A percentile compares a stretch with the other conserved stretches of the same genome.
These are phyloP conservation scores for Turritopsis dohrnii DNA, from an alignment of 30 jellyfish, hydroid and myxozoan species.

Conservation along the genomic window DNA sequence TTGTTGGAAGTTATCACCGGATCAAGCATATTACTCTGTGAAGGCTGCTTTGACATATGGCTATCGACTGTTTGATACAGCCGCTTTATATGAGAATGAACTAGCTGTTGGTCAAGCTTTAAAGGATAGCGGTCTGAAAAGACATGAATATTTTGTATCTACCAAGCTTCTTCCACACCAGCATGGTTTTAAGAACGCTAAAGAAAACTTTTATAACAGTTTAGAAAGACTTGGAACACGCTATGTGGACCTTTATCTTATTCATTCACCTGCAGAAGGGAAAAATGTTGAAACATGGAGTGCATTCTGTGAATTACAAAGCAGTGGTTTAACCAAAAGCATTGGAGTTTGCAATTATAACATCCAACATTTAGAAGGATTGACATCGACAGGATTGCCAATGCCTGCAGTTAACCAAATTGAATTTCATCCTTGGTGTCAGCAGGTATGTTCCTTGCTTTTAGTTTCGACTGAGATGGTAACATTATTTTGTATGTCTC, in stretches of 20 bases:
- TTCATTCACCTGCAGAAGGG: slow-evolving; percentile 68
- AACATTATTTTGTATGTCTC: background rate
- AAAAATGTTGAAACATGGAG: slow-evolving; percentile 73
- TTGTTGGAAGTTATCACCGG: slow-evolving; percentile 39
- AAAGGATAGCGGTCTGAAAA: slow-evolving; percentile 41
- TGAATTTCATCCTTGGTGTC: slow-evolving; percentile 91
- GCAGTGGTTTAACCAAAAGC: slow-evolving; percentile 68
- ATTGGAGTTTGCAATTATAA: slow-evolving; percentile 92
- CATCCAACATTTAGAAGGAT: slow-evolving; percentile 61
- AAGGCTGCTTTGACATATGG: slow-evolving; percentile 61
- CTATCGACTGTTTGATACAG: slow-evolving; percentile 86
- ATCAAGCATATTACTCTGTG: slow-evolving; percentile 32
- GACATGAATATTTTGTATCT: slow-evolving; percentile 77
- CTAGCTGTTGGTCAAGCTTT: slow-evolving; percentile 75
- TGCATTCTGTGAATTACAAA: slow-evolving; percentile 62
- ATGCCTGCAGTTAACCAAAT: slow-evolving; percentile 87
- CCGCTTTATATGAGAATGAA: slow-evolving; percentile 72
- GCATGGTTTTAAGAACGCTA: slow-evolving; percentile 61
- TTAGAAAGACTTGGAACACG: slow-evolving; percentile 49
- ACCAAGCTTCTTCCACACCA: slow-evolving; percentile 67
- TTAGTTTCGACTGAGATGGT: too few species aligned
- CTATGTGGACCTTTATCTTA: slow-evolving; percentile 70
- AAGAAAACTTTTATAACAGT: slow-evolving; percentile 51
- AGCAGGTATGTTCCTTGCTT: slow-evolving; percentile 28
- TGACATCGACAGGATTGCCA: slow-evolving; percentile 39